phyloP scores from a whole-genome alignment of 2,888 invertebrate species.

The Eilema griseolum region DNA sequence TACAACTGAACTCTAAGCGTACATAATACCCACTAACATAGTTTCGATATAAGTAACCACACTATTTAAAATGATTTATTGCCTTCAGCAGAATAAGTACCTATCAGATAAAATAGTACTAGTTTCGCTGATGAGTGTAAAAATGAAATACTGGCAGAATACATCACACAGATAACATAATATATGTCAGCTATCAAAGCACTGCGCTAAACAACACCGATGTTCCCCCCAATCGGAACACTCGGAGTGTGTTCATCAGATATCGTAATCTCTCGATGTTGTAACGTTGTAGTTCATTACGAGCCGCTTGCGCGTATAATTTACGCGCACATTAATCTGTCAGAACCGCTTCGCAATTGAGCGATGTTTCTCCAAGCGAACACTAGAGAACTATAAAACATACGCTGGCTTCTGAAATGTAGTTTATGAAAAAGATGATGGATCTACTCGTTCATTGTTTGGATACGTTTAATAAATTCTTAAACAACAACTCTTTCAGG shows the following conservation, averaged over 20 bases:
- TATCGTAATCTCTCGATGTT: neutral
- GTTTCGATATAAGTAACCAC: too few species aligned
- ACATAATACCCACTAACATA: too few species aligned
- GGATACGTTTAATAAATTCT: neutral
- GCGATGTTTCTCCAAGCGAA: neutral
- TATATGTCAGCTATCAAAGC: neutral
- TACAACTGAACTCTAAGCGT: too few species aligned
- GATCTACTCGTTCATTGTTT: neutral
- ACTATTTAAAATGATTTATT: neutral
- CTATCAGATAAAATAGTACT: neutral
- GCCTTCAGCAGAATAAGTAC: neutral
- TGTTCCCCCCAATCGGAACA: neutral
- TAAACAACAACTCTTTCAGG: neutral
- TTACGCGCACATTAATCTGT: slow-evolving; percentile 3
- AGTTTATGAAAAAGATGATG: slow-evolving; percentile 4
- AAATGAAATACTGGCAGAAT: slow-evolving; percentile 1
- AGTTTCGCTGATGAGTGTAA: neutral
- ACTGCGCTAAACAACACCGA: neutral
- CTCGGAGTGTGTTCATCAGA: neutral
- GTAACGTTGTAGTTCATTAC: neutral
- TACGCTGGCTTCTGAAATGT: neutral
- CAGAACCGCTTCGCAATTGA: neutral
- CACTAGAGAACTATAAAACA: neutral
- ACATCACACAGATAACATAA: neutral
- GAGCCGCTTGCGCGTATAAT: neutral